Percentiles rank a stretch among this genome's conserved stretches.
Evolutionary conservation across 1,140 invertebrate species (phyloP).

Genomic region (Zophobas atratus): DNA sequence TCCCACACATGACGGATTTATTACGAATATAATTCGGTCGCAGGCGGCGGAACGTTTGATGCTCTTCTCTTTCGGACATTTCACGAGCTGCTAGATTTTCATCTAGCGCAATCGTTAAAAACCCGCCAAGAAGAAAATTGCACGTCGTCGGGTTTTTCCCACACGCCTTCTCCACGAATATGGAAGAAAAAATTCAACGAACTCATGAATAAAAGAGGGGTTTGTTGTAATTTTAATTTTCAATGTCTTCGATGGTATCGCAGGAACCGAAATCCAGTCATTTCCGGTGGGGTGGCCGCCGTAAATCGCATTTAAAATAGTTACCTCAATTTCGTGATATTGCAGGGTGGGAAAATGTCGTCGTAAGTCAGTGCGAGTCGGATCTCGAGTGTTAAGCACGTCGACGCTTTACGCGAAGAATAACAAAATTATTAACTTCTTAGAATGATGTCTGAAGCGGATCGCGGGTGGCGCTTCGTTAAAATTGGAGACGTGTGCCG

Average conservation of each 20-base stretch:
- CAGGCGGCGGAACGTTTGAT: constrained; percentile 49
- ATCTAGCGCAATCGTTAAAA: constrained; percentile 28
- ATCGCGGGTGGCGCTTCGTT: constrained; percentile 34
- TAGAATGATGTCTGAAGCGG: constrained; percentile 39
- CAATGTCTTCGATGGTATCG: constrained; percentile 31
- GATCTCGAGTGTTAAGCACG: constrained; percentile 31
- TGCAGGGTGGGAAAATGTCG: constrained; percentile 28
- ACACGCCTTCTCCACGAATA: neutral
- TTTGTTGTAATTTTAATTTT: constrained; percentile 41
- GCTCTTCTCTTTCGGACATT: constrained; percentile 41
- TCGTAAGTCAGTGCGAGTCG: constrained; percentile 14
- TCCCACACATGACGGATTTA: constrained; percentile 54
- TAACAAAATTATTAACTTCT: constrained; percentile 41
- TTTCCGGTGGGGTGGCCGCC: constrained; percentile 35
- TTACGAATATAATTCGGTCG: constrained; percentile 48
- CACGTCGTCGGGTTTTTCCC: constrained; percentile 15
- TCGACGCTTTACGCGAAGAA: constrained; percentile 25
- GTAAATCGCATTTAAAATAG: constrained; percentile 40
- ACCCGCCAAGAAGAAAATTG: constrained; percentile 23
- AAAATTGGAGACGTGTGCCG: constrained; percentile 39
- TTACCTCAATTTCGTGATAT: constrained; percentile 30
- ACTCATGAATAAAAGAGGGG: constrained; percentile 29
- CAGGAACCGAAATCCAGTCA: constrained; percentile 37
- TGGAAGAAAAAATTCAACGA: neutral
- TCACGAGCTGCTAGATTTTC: constrained; percentile 43